Evolutionary conservation across 2,888 invertebrate genomes (phyloP), one percentile per base, ranked within the genome.

Genomic region (Phania funesta): DNA sequence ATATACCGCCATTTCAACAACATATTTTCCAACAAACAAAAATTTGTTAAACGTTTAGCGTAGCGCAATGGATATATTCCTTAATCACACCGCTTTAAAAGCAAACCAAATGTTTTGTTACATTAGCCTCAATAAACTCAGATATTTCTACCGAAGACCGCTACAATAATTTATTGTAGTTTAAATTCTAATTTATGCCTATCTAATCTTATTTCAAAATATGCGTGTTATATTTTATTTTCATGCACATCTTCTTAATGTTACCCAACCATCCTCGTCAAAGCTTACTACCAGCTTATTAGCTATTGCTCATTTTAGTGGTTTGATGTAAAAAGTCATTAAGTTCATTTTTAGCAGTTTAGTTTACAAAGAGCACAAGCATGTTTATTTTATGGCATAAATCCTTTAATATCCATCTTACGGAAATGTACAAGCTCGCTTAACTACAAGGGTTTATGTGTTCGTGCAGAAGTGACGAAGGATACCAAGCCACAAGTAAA

Each of bases 401-500:
- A 32, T 2, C 35, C 11, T 35, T 9, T 35, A 3, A 35, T 11
- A 35, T 35, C 11, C 9, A 38, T 13, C n/a, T 38, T 38, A 38
- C 11, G 4, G 13, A 38, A 38, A n/a, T 38, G 26, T 13, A n/a
- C n/a, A 38, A 1, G 11, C 35, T 38, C 26, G 9, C 16, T 18
- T 16, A 44, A 2, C 2, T 44, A 18, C 41, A 18, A 44, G 16
- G 1, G 16, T 18, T 6, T 18, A 8, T 16, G 41, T 44, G 16
- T 44, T 11, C 18, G 2, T 44, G 2, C 11, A 0, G 20, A 9
- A 38, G 52, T 38, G 9, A n/a, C 29, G 11, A 32, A 70, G 35
- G 32, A 35, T 18, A 18, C 16, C 13, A 32, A 52, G 29, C 62
- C 73, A 54, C 44, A 64, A 64, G 20, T 32, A 54, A 52, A 73